phyloP scores from a whole-genome alignment of 2,113 vertebrate species.

The Seriola dumerili region DNA sequence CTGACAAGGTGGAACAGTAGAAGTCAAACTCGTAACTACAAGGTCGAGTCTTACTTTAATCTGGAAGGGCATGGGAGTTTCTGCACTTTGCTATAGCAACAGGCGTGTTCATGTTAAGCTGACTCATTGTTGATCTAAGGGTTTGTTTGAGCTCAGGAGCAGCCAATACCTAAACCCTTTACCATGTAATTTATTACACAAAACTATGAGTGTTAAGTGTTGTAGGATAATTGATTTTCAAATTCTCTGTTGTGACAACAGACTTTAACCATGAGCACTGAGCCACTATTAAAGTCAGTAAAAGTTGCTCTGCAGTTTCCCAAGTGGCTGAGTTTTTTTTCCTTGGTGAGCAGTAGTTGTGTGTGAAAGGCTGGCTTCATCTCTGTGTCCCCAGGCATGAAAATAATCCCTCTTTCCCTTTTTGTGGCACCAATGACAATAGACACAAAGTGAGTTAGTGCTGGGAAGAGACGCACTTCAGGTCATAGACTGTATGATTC shows the following conservation, averaged over 20 bases:
- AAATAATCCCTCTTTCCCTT: slow-evolving; percentile 31
- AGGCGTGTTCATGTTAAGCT: slow-evolving; percentile 14
- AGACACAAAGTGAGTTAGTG: slow-evolving; percentile 4
- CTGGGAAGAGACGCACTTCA: slow-evolving; percentile 15
- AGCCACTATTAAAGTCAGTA: neutral
- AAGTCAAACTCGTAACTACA: slow-evolving; percentile 14
- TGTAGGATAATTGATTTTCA: slow-evolving; percentile 23
- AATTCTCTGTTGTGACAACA: neutral
- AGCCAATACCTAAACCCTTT: slow-evolving; percentile 7
- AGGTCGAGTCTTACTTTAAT: slow-evolving; percentile 38
- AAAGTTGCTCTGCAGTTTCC: slow-evolving; percentile 7
- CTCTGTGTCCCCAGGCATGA: slow-evolving; percentile 17
- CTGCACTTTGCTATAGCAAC: slow-evolving; percentile 44
- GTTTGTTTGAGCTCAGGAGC: slow-evolving; percentile 34
- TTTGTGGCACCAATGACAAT: slow-evolving; percentile 12
- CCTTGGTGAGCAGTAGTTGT: slow-evolving; percentile 18
- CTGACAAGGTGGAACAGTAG: neutral
- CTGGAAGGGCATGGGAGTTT: slow-evolving; percentile 40
- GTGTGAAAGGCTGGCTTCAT: slow-evolving; percentile 30
- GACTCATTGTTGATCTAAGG: slow-evolving; percentile 69
- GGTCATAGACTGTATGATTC: neutral
- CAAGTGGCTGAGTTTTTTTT: slow-evolving; percentile 17
- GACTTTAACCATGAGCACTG: neutral
- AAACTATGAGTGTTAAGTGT: neutral
- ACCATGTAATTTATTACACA: neutral